phyloP scores from a whole-genome alignment of 2,888 invertebrate genomes.

The Crematogaster levior region DNA sequence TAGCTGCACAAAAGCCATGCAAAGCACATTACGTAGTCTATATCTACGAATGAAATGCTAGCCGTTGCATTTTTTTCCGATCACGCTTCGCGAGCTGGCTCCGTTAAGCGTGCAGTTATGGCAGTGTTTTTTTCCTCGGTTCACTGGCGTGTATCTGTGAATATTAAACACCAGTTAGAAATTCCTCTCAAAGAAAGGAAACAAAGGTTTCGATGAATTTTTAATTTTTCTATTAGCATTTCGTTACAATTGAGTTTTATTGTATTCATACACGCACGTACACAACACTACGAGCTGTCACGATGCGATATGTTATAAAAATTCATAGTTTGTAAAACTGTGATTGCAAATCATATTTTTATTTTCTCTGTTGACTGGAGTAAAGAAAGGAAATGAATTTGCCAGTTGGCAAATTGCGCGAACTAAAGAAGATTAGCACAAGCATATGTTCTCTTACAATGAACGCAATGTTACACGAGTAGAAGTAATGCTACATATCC shows the following conservation, averaged over 20 bases:
- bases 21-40: background rate
- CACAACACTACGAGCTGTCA: background rate
- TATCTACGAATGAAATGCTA: slow-evolving; percentile 31
- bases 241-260: slow-evolving; percentile 5
- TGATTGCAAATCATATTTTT: background rate
- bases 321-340: background rate
- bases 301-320: background rate
- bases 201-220: background rate
- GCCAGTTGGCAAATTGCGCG: too few relatives aligned
- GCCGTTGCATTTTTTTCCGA: slow-evolving; percentile 7
- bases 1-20: slow-evolving; percentile 46
- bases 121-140: background rate
- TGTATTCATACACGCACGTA: background rate
- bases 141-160: background rate
- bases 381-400: background rate
- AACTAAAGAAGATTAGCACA: background rate
- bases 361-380: background rate
- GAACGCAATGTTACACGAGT: background rate
- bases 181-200: background rate
- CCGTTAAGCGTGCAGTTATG: background rate
- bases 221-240: background rate
- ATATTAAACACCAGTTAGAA: slow-evolving; percentile 19
- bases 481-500: background rate
- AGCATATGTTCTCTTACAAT: background rate
- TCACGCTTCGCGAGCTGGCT: background rate